Conservation (phyloP, 2,797 vertebrate genomes). For the Simalia tracyae region DNA sequence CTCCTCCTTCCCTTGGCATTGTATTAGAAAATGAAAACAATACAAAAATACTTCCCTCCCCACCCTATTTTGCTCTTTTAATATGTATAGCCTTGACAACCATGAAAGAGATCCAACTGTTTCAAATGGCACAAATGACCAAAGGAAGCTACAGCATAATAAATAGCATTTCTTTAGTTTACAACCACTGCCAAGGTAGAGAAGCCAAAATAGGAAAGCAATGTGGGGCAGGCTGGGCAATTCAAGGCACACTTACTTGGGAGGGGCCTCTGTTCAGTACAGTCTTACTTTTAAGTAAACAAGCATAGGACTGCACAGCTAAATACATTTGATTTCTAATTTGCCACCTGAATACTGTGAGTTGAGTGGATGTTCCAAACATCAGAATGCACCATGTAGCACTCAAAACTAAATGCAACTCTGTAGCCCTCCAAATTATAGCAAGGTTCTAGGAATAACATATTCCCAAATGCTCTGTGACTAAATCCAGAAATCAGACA, state of each 20-base stretch:
- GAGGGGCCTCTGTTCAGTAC: neutral
- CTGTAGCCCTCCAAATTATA: neutral
- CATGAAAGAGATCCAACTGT: conserved; percentile 9
- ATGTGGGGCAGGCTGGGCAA: neutral
- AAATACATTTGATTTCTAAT: neutral
- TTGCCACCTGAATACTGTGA: neutral
- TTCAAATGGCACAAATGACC: conserved; percentile 8
- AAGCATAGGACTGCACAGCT: neutral
- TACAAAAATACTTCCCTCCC: conserved; percentile 53
- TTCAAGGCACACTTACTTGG: neutral
- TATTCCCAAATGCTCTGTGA: conserved; percentile 29
- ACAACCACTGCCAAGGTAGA: conserved; percentile 15
- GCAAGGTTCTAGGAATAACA: conserved; percentile 22
- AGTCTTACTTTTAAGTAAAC: neutral
- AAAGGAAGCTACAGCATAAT: conserved; percentile 3
- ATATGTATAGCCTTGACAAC: conserved; percentile 16
- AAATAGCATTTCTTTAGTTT: conserved; percentile 22
- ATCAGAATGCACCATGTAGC: neutral
- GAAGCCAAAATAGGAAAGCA: neutral
- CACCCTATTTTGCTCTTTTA: conserved; percentile 59
- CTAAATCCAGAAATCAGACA: conserved; percentile 41
- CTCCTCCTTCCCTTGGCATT: conserved; percentile 57
- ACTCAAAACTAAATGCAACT: neutral
- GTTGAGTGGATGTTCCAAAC: neutral
- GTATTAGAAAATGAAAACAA: conserved; percentile 68